A percentile compares a stretch with the other conserved stretches of the same genome.
These are phyloP conservation scores for Eubucco bourcierii DNA, from an alignment of 2,113 vertebrate species.

Conservation along the genomic window DNA sequence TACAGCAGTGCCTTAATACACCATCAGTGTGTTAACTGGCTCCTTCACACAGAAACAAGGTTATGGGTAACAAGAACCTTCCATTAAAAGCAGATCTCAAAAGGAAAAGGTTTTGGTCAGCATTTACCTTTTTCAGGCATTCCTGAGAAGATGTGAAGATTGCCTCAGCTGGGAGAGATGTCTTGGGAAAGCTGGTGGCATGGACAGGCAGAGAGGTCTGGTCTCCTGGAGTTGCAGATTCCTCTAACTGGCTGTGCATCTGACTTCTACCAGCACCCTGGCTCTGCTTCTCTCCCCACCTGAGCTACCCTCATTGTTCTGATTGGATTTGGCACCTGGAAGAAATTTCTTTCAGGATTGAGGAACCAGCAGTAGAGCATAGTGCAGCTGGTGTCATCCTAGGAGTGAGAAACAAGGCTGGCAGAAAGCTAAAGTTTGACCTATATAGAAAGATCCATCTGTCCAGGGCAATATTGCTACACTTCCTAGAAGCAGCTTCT, in stretches of 20 bases:
- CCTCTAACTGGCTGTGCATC: background rate
- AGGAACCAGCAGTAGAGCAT: background rate
- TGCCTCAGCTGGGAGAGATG: background rate
- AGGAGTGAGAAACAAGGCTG: conserved; percentile 7
- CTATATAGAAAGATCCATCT: conserved; percentile 36
- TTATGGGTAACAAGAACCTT: background rate
- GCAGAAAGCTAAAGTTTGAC: conserved; percentile 20
- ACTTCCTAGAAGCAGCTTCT: background rate
- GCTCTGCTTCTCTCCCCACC: background rate
- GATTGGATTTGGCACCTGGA: background rate
- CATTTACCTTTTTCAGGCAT: background rate
- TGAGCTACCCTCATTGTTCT: background rate
- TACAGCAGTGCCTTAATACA: background rate
- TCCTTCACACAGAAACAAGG: background rate
- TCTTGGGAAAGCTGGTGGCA: background rate
- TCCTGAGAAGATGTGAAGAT: background rate
- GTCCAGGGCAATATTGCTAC: background rate
- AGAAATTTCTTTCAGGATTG: background rate
- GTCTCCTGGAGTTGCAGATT: background rate
- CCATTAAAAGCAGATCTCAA: background rate
- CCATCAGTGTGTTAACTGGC: background rate
- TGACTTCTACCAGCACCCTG: background rate
- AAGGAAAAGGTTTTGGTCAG: background rate
- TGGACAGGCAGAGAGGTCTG: background rate
- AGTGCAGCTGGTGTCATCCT: conserved; percentile 30